Evolutionary conservation across 2,113 vertebrate species (phyloP).

Genomic region (Nicator chloris): DNA sequence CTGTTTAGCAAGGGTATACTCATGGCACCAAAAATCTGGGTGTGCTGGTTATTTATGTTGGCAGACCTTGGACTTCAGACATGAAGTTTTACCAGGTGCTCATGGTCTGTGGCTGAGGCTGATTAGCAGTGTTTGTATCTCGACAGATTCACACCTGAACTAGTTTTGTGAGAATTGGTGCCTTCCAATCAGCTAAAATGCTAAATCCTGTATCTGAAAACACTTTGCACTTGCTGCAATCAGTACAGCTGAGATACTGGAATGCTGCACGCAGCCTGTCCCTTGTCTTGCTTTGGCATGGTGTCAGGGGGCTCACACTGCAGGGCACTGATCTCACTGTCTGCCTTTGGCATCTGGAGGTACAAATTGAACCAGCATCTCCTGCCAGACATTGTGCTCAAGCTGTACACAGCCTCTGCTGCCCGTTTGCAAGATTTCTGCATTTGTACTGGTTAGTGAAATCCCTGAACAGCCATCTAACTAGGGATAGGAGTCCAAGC

Average conservation of each 20-base stretch:
- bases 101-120: background rate
- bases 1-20: background rate
- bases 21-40: background rate
- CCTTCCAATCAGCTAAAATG: background rate
- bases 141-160: background rate
- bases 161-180: background rate
- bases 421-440: background rate
- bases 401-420: background rate
- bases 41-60: background rate
- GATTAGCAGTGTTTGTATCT: background rate
- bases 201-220: background rate
- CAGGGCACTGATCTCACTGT: rapidly evolving
- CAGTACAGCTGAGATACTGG: background rate
- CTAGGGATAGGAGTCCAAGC: background rate
- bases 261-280: background rate
- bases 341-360: background rate
- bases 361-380: background rate
- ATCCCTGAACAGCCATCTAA: background rate
- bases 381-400: background rate
- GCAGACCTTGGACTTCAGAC: background rate
- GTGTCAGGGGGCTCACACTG: rapidly evolving
- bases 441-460: background rate
- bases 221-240: background rate
- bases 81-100: background rate
- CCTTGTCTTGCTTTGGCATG: background rate